These are phyloP conservation scores for Sebastes dallii DNA, from an alignment of 2,797 vertebrate genomes.

Conservation along the genomic window DNA sequence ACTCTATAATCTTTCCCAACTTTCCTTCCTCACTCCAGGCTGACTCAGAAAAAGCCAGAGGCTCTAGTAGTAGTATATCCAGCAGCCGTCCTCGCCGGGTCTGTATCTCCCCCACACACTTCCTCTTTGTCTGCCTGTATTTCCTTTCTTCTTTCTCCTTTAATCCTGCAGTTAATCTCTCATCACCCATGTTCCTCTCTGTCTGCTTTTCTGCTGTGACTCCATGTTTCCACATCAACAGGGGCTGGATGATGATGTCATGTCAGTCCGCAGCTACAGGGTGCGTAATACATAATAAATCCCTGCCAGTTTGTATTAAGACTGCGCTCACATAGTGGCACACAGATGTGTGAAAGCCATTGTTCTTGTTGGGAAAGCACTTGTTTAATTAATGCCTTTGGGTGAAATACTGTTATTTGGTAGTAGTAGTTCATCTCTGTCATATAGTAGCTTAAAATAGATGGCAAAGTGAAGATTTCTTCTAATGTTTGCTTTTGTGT, in stretches of 20 bases:
- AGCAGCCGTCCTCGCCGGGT: conserved; percentile 88
- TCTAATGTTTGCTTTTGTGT: conserved; percentile 22
- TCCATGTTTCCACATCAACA: conserved; percentile 71
- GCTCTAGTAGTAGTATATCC: conserved; percentile 83
- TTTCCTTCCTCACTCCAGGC: conserved; percentile 87
- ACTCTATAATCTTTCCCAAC: conserved; percentile 37
- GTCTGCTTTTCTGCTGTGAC: conserved; percentile 62
- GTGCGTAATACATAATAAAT: conserved; percentile 79
- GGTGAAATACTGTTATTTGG: not conserved
- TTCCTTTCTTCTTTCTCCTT: conserved; percentile 54
- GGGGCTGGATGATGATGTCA: conserved; percentile 81
- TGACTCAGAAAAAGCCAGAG: conserved; percentile 91
- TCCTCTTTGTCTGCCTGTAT: conserved; percentile 46
- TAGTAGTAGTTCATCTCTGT: conserved; percentile 8
- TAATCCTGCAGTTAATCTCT: conserved; percentile 47
- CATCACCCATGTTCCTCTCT: conserved; percentile 50
- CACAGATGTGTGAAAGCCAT: conserved; percentile 30
- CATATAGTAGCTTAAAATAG: not conserved
- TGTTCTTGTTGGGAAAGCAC: conserved; percentile 9
- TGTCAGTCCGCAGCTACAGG: conserved; percentile 84
- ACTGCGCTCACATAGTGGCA: not conserved
- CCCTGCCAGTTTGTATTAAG: conserved; percentile 26
- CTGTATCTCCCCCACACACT: conserved; percentile 80
- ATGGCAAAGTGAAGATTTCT: not conserved
- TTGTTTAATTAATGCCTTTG: not conserved